phyloP scores from a whole-genome alignment of 2,888 invertebrate species.

The Lumbricus terrestris region DNA sequence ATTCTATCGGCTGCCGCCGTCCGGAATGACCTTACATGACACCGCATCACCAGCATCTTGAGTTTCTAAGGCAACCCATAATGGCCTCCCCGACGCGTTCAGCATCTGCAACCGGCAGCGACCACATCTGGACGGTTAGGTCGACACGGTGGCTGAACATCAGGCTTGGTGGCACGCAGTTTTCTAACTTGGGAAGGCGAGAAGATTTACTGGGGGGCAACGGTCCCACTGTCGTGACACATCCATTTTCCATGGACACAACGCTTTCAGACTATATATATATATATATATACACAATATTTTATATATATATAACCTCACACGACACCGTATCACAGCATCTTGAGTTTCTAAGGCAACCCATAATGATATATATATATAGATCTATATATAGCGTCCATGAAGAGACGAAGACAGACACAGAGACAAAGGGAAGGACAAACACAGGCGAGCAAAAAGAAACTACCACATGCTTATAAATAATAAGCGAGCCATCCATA shows the following conservation, averaged over 20 bases:
- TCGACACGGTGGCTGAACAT: neutral
- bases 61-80: conserved; percentile 3
- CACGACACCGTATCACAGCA: neutral
- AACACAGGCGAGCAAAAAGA: neutral
- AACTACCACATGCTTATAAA: too few relatives aligned
- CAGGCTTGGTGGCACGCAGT: neutral
- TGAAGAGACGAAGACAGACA: neutral
- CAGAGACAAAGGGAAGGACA: neutral
- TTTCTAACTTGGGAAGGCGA: neutral
- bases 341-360: conserved; percentile 6
- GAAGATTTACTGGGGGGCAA: neutral
- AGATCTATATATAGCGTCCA: too few relatives aligned
- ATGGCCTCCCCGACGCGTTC: neutral
- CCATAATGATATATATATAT: too few relatives aligned
- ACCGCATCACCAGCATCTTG: neutral
- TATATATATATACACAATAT: too few relatives aligned
- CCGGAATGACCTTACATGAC: neutral
- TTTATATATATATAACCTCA: too few relatives aligned
- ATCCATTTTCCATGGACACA: neutral
- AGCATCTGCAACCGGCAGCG: neutral
- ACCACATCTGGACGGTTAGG: neutral
- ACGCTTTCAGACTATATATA: neutral
- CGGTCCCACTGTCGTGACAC: neutral
- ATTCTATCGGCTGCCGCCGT: neutral
- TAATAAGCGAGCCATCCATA: neutral